A percentile compares a stretch with the other conserved stretches of the same genome.
Conservation (phyloP, 2,797 vertebrate species). For the Lateolabrax maculatus region DNA sequence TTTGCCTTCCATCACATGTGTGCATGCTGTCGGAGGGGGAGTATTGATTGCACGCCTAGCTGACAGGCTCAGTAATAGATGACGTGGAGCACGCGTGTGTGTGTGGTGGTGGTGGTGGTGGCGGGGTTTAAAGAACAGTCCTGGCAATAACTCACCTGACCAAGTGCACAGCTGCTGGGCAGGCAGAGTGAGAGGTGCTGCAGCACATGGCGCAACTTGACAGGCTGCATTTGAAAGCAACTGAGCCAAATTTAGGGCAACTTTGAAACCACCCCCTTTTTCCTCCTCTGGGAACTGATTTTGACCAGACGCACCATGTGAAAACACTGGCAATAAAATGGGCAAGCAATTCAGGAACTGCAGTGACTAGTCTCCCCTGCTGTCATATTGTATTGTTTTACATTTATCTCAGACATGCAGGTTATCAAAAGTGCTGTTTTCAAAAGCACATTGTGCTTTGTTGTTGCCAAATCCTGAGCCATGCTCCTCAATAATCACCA, state of each 20-base stretch:
- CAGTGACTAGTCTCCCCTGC: constrained; percentile 37
- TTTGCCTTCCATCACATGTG: constrained; percentile 79
- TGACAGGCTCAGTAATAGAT: constrained; percentile 82
- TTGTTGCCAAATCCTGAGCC: constrained; percentile 55
- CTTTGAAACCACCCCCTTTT: constrained; percentile 64
- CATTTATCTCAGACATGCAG: constrained; percentile 69
- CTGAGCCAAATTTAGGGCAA: constrained; percentile 66
- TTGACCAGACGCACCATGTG: constrained; percentile 37
- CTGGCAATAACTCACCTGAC: constrained; percentile 81
- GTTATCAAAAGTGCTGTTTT: constrained; percentile 54
- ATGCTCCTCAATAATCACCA: constrained; percentile 60
- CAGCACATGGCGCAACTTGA: constrained; percentile 49
- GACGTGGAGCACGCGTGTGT: constrained; percentile 49
- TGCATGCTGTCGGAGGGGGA: constrained; percentile 67
- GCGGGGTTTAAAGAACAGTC: constrained; percentile 64
- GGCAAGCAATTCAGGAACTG: constrained; percentile 48
- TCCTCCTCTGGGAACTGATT: constrained; percentile 42
- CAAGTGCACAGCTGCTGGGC: constrained; percentile 56
- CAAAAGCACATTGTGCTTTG: constrained; percentile 38
- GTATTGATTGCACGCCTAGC: constrained; percentile 84
- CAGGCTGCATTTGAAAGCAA: constrained; percentile 71
- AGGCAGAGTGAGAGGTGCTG: constrained; percentile 58
- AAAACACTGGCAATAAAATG: constrained; percentile 51
- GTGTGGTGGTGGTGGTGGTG: constrained; percentile 17
- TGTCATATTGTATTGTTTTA: constrained; percentile 50